Evolutionary conservation across 2,113 vertebrate species (phyloP).

Genomic region (Aphyosemion australe): DNA sequence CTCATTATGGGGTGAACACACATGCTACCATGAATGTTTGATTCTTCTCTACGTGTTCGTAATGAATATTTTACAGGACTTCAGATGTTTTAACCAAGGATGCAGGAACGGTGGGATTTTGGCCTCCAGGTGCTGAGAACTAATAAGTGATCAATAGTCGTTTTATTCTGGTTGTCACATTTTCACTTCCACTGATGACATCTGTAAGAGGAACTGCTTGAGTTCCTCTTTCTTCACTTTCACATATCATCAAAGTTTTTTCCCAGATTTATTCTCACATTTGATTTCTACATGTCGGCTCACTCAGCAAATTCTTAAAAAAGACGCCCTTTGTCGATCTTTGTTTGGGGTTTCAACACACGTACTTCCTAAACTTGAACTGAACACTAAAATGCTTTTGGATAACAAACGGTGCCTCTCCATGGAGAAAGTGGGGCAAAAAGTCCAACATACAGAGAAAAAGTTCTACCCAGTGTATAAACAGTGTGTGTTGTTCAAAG

Average conservation of each 20-base stretch:
- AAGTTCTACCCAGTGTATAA: background rate
- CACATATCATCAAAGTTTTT: background rate
- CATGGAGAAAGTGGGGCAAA: background rate
- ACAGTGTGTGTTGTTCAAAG: background rate
- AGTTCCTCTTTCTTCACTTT: background rate
- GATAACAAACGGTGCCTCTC: background rate
- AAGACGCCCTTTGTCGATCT: background rate
- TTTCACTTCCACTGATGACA: background rate
- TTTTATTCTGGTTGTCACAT: background rate
- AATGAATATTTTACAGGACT: conserved; percentile 53
- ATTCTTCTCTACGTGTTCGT: conserved; percentile 32
- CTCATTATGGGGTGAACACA: background rate
- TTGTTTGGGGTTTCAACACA: conserved; percentile 24
- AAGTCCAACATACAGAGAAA: background rate
- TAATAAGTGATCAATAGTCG: too few relatives aligned
- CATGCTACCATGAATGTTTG: conserved; percentile 18
- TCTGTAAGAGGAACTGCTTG: background rate
- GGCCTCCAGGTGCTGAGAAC: too few relatives aligned
- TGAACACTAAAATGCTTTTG: background rate
- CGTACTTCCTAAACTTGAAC: conserved; percentile 14
- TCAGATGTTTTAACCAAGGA: conserved; percentile 16
- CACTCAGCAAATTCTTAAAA: conserved; percentile 31
- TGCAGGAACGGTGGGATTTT: background rate
- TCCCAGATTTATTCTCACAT: conserved; percentile 4
- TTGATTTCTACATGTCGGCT: background rate